phyloP scores from a whole-genome alignment of 2,888 invertebrate genomes.

The Dione vanillae region DNA sequence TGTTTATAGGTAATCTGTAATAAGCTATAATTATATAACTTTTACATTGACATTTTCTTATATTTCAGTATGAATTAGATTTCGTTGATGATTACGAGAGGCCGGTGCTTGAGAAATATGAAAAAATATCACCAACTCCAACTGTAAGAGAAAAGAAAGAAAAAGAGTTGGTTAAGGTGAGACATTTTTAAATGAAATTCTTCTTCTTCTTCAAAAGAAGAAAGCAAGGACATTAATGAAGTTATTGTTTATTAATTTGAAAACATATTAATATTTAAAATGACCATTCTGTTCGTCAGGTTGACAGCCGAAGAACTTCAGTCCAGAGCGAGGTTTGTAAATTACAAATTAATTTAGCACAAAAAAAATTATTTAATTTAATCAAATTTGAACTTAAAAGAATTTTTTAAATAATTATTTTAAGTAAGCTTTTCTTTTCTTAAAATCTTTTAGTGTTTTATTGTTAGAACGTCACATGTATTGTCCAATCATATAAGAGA shows the following conservation, averaged over 20 bases:
- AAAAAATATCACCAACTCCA: constrained; percentile 83
- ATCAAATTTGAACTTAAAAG: too few species aligned
- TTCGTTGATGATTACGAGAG: constrained; percentile 89
- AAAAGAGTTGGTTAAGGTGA: constrained; percentile 59
- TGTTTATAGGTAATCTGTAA: neutral
- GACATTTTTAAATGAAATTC: neutral
- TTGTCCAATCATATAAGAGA: too few species aligned
- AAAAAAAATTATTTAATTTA: too few species aligned
- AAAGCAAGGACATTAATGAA: too few species aligned
- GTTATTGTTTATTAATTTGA: too few species aligned
- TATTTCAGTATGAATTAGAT: constrained; percentile 74
- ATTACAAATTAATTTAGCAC: too few species aligned
- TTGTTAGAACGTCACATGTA: too few species aligned
- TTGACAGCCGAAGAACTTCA: constrained; percentile 31
- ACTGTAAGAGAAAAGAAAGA: constrained; percentile 75
- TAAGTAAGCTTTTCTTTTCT: too few species aligned
- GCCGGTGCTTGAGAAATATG: constrained; percentile 88
- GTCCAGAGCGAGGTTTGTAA: constrained; percentile 30
- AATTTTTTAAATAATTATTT: too few species aligned
- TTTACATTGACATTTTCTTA: constrained; percentile 15
- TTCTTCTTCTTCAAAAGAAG: too few species aligned
- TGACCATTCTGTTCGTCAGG: constrained; percentile 22
- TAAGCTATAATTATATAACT: neutral
- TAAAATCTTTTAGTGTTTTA: too few species aligned
- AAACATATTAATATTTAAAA: too few species aligned